phyloP scores from a whole-genome alignment of 2,797 vertebrate genomes.

The Pipistrellus kuhlii region DNA sequence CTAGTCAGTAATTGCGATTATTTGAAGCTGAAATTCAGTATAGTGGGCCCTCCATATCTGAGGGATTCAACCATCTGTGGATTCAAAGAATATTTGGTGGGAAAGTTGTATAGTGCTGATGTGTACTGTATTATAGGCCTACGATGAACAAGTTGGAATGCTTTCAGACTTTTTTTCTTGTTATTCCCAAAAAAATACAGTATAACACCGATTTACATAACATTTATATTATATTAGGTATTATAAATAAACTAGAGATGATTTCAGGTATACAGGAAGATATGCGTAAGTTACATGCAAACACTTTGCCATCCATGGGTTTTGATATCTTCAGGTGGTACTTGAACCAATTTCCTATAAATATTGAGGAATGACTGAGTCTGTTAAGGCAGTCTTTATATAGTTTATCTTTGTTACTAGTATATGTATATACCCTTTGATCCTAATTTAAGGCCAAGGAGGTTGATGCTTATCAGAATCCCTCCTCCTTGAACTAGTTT shows the following conservation, averaged over 20 bases:
- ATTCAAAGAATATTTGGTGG: neutral
- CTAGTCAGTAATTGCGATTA: slow-evolving; percentile 22
- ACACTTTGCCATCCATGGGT: neutral
- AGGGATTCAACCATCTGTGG: neutral
- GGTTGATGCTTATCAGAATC: neutral
- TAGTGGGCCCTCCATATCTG: neutral
- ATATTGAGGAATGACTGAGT: neutral
- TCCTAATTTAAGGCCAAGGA: neutral
- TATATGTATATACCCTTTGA: neutral
- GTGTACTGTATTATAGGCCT: neutral
- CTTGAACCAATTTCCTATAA: neutral
- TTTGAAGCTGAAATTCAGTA: neutral
- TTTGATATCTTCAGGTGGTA: neutral
- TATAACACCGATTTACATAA: neutral
- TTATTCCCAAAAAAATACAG: neutral
- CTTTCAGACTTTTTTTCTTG: neutral
- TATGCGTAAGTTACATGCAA: neutral
- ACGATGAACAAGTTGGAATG: neutral
- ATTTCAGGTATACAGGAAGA: neutral
- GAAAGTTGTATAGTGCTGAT: neutral
- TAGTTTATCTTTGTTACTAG: neutral
- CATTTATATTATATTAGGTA: neutral
- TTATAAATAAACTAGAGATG: neutral
- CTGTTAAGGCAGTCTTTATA: neutral
- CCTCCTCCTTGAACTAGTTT: slow-evolving; percentile 3